A percentile compares a stretch with the other conserved stretches of the same genome.
Evolutionary conservation across 2,113 vertebrate species (phyloP).

Genomic region (Etheostoma cragini): DNA sequence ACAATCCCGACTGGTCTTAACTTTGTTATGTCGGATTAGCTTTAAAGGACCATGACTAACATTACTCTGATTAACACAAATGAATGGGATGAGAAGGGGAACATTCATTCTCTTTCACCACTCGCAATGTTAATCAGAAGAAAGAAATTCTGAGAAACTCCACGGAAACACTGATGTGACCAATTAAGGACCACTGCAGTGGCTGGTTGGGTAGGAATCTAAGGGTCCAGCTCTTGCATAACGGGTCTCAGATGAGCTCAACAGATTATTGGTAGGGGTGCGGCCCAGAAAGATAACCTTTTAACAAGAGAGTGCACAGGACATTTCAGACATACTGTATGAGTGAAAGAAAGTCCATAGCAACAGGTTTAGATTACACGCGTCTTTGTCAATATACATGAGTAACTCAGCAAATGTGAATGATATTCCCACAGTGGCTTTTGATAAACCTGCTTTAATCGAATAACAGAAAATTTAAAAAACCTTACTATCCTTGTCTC

Average conservation of each 20-base stretch:
- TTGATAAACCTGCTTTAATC: not conserved
- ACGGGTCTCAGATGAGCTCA: not conserved
- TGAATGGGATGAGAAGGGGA: not conserved
- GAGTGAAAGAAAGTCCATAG: not conserved
- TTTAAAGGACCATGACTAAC: constrained; percentile 12
- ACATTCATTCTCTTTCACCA: not conserved
- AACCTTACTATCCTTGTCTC: not conserved
- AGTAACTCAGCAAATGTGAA: not conserved
- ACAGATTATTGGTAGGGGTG: not conserved
- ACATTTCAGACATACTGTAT: not conserved
- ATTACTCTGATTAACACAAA: constrained; percentile 4
- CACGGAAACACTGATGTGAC: constrained; percentile 4
- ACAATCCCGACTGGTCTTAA: not conserved
- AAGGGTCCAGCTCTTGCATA: not conserved
- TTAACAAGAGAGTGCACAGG: not conserved
- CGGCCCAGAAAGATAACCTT: constrained; percentile 3
- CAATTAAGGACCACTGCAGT: constrained; percentile 7
- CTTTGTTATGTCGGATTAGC: not conserved
- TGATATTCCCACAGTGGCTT: not conserved
- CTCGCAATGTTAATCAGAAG: not conserved
- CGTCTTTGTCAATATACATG: not conserved
- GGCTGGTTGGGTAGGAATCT: not conserved
- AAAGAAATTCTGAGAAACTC: constrained; percentile 4
- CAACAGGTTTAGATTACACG: not conserved
- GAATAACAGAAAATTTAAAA: not conserved